Conservation (phyloP, 2,888 invertebrate species). For the Punctoribates punctum region DNA sequence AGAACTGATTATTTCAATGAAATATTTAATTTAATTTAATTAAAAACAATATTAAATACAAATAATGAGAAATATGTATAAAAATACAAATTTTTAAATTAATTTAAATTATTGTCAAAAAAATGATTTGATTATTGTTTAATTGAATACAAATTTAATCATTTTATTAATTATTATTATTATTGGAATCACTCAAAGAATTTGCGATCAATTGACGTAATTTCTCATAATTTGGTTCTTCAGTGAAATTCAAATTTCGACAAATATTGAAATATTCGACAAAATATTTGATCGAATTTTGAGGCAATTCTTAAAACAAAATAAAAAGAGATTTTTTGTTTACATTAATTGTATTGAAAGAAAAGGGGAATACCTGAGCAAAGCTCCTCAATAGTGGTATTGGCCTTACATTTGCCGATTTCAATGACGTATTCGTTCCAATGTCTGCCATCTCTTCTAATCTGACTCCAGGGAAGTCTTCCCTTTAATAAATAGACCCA, state of each 20-base stretch:
- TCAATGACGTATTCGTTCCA: background rate
- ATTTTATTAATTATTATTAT: background rate
- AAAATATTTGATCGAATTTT: background rate
- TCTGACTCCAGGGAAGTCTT: background rate
- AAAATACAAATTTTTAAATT: no score
- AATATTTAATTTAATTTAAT: no score
- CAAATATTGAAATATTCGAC: background rate
- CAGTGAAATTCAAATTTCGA: background rate
- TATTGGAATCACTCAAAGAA: background rate
- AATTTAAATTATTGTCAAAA: no score
- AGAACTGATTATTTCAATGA: no score
- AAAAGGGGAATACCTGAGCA: background rate
- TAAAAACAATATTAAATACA: no score
- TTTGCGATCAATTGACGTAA: background rate
- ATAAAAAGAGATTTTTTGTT: background rate
- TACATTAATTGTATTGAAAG: background rate
- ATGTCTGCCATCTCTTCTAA: background rate
- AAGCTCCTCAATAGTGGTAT: background rate
- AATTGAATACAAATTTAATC: no score
- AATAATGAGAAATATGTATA: no score
- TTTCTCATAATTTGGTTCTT: background rate
- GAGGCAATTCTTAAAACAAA: background rate
- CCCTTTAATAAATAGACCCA: constrained; percentile 18
- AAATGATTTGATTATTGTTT: no score
- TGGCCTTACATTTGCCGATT: background rate